Base-by-base conservation (phyloP, 2,888 invertebrate species). In the Argyra leucocephala region DNA sequence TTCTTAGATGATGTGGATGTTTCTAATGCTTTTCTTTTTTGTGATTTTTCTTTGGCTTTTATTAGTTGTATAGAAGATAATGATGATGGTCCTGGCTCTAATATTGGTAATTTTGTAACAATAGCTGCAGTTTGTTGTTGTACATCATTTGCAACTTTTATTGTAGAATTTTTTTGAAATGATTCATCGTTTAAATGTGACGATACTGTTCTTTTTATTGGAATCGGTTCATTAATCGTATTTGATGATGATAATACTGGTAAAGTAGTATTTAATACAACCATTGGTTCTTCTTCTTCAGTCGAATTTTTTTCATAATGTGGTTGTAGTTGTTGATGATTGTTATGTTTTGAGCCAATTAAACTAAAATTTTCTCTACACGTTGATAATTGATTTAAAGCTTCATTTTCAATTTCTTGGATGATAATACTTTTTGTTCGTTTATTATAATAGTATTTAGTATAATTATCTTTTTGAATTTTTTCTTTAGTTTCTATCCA, bases 261-360 rank as follows among this genome's bases (percentile, higher is more conserved):
- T 48, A 48, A 15, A 48, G 48, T 18, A 48, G 18, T 18, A 18
- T 48, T 48, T 48, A 48, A 48, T 18, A n/a, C n/a, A 18, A 48
- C 48, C 48, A 48, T 48, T 48, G 48, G 48, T 48, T 48, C 48
- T n/a, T 59, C 59, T 15, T 59, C 23, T 59, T 59, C 59, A 18
- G 59, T 23, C 12, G 58, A 58, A 22, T 22, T 23, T 23, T n/a
- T 48, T 48, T 15, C 5, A 48, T 48, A 18, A 18, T 5, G 2
- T 48, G 5, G n/a, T 48, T 48, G 48, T 48, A 3, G 6, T 37
- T 37, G 18, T 18, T 48, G 12, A 18, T 12, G 2, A 3, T 5
- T 18, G 5, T 18, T n/a, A 12, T 48, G n/a, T 18, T 18, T 15
- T 48, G 48, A 48, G 18, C 18, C 5, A 48, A 18, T 48, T 18